A percentile compares a stretch with the other conserved stretches of the same genome.
Conservation (phyloP, 2,113 vertebrate genomes). For the Tragelaphus scriptus region DNA sequence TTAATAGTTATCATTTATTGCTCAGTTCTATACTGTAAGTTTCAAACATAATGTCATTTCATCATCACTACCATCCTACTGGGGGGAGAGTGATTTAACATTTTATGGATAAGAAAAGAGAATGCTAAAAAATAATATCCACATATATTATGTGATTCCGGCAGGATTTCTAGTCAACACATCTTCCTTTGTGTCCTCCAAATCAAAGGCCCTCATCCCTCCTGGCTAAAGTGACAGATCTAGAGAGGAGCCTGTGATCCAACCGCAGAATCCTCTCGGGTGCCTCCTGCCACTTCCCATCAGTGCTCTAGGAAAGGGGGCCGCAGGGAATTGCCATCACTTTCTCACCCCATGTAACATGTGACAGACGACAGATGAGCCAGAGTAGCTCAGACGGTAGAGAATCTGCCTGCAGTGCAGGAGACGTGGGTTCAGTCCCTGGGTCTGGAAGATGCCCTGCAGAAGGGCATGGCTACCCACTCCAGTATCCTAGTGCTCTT, state of each 20-base stretch:
- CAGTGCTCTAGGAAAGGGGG: not conserved
- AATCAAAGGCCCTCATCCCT: not conserved
- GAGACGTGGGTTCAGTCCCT: not conserved
- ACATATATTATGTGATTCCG: not conserved
- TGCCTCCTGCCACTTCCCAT: rapidly evolving
- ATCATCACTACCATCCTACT: not conserved
- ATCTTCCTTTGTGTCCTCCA: not conserved
- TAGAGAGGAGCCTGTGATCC: not conserved
- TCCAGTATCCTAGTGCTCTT: not conserved
- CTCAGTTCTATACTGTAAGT: not conserved
- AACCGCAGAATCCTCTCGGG: not conserved
- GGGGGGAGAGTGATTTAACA: not conserved
- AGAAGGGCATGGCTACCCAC: not conserved
- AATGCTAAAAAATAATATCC: not conserved
- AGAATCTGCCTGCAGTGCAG: not conserved
- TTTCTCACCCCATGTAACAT: not conserved
- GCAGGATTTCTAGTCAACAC: not conserved
- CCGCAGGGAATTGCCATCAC: not conserved
- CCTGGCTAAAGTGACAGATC: not conserved
- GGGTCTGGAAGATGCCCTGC: not conserved
- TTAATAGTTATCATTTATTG: not conserved
- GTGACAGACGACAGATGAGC: not conserved
- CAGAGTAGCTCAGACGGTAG: not conserved
- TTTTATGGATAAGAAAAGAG: not conserved
- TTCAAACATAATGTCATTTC: not conserved